Evolutionary conservation across 1,140 invertebrate genomes (phyloP).

Genomic region (Saccostrea echinata): DNA sequence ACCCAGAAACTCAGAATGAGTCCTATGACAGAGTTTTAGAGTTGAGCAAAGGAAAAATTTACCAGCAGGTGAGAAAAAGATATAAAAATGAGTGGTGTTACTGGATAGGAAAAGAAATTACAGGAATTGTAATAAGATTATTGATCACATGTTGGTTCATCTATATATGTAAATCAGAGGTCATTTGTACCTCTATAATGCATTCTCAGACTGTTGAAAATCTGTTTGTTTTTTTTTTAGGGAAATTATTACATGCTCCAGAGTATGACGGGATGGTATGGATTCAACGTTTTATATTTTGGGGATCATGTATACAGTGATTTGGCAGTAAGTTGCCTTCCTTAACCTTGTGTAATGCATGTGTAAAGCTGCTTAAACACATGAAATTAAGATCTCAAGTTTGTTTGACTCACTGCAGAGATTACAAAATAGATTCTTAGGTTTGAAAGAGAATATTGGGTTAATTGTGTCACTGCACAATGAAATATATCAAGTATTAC

Average conservation of each 20-base stretch:
- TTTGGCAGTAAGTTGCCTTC: conserved; percentile 84
- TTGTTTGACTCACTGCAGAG: too few species aligned
- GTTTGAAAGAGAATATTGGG: too few species aligned
- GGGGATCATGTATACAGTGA: conserved; percentile 99
- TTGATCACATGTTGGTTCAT: too few species aligned
- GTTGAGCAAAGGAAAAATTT: conserved; percentile 93
- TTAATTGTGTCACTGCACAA: too few species aligned
- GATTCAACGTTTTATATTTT: conserved; percentile 96
- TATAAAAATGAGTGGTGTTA: not conserved
- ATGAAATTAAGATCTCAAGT: too few species aligned
- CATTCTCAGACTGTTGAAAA: not conserved
- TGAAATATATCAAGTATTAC: too few species aligned
- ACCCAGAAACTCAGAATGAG: conserved; percentile 88
- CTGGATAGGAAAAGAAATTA: not conserved
- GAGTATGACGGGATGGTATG: conserved; percentile 94
- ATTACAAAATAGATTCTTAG: too few species aligned
- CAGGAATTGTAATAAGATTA: too few species aligned
- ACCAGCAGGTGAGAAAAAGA: conserved; percentile 88
- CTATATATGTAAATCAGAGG: too few species aligned
- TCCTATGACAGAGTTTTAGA: conserved; percentile 94
- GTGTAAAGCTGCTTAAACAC: too few species aligned
- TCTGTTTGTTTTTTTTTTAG: conserved; percentile 81
- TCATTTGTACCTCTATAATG: too few species aligned
- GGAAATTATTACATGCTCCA: conserved; percentile 95
- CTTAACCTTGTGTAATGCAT: too few species aligned